phyloP scores from a whole-genome alignment of 2,797 vertebrate genomes.

The Darevskia nairensis region DNA sequence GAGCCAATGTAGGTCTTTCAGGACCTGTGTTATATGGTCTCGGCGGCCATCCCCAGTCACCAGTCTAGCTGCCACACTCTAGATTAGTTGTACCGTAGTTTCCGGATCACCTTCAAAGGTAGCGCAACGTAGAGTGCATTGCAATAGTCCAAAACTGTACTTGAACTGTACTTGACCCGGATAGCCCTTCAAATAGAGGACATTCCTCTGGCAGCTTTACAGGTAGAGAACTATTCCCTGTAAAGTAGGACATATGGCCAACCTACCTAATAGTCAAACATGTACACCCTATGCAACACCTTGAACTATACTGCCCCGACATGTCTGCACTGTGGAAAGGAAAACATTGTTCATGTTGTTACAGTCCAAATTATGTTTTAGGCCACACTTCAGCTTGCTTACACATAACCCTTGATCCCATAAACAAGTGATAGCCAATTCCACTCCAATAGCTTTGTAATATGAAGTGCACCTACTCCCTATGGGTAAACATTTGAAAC shows the following conservation, averaged over 20 bases:
- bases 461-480: not conserved
- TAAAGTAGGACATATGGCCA: not conserved
- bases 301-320: not conserved
- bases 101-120: too few species aligned
- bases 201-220: too few species aligned
- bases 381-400: not conserved
- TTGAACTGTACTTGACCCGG: too few species aligned
- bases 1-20: too few species aligned
- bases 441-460: not conserved
- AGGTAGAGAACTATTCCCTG: too few species aligned
- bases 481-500: not conserved
- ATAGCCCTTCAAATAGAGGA: too few species aligned
- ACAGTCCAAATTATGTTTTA: slow-evolving; percentile 13
- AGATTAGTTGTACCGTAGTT: too few species aligned
- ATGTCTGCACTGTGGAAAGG: not conserved
- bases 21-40: too few species aligned
- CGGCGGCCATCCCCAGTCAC: too few species aligned
- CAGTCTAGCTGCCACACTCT: too few species aligned
- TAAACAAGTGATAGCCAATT: not conserved
- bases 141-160: too few species aligned
- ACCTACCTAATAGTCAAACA: not conserved
- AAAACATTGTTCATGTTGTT: not conserved
- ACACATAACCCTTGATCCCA: not conserved
- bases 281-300: not conserved
- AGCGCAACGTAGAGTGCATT: too few species aligned